These are phyloP conservation scores for Melikaiella ostensackeni DNA, from an alignment of 2,888 invertebrate species.

Conservation along the genomic window DNA sequence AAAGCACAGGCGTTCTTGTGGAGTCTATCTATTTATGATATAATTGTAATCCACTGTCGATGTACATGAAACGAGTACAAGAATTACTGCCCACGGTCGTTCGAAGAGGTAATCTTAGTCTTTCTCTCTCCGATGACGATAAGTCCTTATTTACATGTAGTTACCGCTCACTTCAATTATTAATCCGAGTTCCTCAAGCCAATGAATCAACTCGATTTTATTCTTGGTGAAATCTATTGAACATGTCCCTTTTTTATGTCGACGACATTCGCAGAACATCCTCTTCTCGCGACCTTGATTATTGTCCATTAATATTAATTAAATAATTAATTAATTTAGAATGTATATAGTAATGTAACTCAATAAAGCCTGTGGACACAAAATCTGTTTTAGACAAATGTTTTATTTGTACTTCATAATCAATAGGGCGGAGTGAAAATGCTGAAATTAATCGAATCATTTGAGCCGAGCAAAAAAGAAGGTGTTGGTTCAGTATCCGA, in stretches of 20 bases:
- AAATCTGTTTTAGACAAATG: slow-evolving; percentile 36
- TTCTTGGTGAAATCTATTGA: slow-evolving; percentile 33
- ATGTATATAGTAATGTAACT: slow-evolving; percentile 69
- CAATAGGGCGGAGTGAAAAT: neutral
- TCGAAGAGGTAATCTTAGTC: slow-evolving; percentile 54
- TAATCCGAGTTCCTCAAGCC: slow-evolving; percentile 21
- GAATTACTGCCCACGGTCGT: slow-evolving; percentile 66
- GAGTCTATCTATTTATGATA: slow-evolving; percentile 57
- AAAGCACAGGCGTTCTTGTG: slow-evolving; percentile 48
- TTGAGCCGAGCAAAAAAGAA: too few species aligned
- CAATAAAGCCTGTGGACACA: slow-evolving; percentile 60
- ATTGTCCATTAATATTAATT: slow-evolving; percentile 69
- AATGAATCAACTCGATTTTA: slow-evolving; percentile 8
- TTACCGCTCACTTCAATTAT: slow-evolving; percentile 41
- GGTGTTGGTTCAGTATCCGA: too few species aligned
- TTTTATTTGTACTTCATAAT: neutral
- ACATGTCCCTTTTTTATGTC: neutral
- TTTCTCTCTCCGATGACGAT: neutral
- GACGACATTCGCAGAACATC: slow-evolving; percentile 42
- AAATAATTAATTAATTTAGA: slow-evolving; percentile 64
- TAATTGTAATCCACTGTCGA: slow-evolving; percentile 58
- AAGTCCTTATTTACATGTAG: slow-evolving; percentile 10
- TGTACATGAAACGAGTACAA: slow-evolving; percentile 64
- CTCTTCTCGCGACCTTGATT: slow-evolving; percentile 68
- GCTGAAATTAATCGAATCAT: too few species aligned